Evolutionary conservation across 2,113 vertebrate genomes (phyloP), one percentile per base, ranked within the genome.

Genomic region (Diadophis punctatus): DNA sequence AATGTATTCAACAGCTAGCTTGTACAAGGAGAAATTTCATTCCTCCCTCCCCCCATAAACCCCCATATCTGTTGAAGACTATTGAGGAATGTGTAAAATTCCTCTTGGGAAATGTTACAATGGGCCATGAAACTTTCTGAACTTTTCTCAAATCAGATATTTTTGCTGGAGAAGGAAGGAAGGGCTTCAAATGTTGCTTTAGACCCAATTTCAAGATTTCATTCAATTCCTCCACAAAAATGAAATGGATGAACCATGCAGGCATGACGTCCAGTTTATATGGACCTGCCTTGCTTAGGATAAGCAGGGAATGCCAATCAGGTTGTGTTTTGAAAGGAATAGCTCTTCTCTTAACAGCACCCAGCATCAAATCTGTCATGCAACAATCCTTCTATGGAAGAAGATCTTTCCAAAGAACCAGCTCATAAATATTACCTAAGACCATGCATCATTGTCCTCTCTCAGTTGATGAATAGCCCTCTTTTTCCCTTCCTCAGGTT

Each of bases 401-500:
- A 52, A 90, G 34, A 84, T 48, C 93, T 86, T 96, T 94, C 94
- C 87, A 93, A 92, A 94, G 80, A 53, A 96, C 89, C 93, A 87
- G 91, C 30, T 43, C 91, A 91, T 55, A 86, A 90, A 88, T 94
- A 93, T 94, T 94, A 94, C 93, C 93, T 86, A 86, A 91, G 30
- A 94, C 94, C 96, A 93, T 20, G 93, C 43, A 88, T 87, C 11
- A 87, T 95, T 95, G 95, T 86, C 96, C 92, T 96, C 93, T 96
- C 96, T 91, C 88, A 91, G 56, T 93, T 96, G 96, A 96, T 92
- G 93, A 97, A 95, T 39, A 93, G 94, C 30, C 11, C 12, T 0
- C 60, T 88, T 58, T 87, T 92, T 92, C 7, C 90, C 91, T 95
- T 97, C 96, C 96, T 97, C 96, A 88, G 96, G 96, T 97, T 98